A percentile compares a stretch with the other conserved stretches of the same genome.
phyloP scores from a whole-genome alignment of 2,888 invertebrate species.

The Gerris lacustris region DNA sequence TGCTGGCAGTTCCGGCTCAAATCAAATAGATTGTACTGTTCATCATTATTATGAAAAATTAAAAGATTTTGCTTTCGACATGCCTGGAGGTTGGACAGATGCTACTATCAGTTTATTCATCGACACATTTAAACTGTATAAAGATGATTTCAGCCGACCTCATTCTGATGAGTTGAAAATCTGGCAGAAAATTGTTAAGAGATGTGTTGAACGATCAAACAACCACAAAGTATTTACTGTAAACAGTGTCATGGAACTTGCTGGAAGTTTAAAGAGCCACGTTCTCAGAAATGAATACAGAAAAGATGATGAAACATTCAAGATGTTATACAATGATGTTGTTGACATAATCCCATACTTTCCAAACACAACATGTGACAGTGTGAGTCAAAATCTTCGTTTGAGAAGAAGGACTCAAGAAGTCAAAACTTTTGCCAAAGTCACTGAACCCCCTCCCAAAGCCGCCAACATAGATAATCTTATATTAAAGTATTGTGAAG shows the following conservation, averaged over 20 bases:
- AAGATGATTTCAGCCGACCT: constrained; percentile 14
- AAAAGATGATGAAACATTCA: constrained; percentile 20
- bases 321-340: constrained; percentile 19
- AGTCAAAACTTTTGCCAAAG: neutral
- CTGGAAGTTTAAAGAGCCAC: constrained; percentile 20
- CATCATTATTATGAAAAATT: constrained; percentile 18
- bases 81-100: constrained; percentile 23
- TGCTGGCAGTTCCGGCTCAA: neutral
- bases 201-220: constrained; percentile 14
- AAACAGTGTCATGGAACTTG: constrained; percentile 21
- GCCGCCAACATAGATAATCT: neutral
- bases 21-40: constrained; percentile 6
- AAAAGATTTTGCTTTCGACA: constrained; percentile 21
- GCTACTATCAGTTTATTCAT: constrained; percentile 18
- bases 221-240: constrained; percentile 19
- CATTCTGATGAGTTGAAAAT: constrained; percentile 16
- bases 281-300: constrained; percentile 20
- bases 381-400: constrained; percentile 2
- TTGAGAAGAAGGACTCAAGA: neutral
- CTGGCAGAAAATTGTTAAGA: constrained; percentile 21
- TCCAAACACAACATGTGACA: neutral
- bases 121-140: constrained; percentile 18
- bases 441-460: neutral
- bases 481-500: neutral
- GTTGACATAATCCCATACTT: constrained; percentile 17